phyloP scores from a whole-genome alignment of 2,888 invertebrate species.

The Norana najaformis region DNA sequence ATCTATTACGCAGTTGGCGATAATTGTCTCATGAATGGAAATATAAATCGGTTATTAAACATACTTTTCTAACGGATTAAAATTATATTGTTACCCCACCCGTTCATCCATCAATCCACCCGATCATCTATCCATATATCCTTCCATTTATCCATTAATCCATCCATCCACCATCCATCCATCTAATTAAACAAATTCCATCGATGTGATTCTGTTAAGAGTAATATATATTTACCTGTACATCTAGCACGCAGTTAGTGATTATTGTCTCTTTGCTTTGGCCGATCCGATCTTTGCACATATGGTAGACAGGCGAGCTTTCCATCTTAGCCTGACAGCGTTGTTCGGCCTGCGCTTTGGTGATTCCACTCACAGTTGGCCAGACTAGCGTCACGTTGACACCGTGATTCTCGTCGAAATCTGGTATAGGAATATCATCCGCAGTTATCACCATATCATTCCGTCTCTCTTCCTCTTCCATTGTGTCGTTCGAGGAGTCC shows the following conservation, averaged over 20 bases:
- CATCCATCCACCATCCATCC: no score
- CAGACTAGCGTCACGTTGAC: neutral
- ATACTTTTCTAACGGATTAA: no score
- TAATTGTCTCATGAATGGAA: no score
- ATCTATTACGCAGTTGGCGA: no score
- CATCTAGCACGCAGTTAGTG: neutral
- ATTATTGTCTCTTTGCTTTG: neutral
- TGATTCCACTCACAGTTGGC: conserved; percentile 10
- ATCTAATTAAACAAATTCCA: no score
- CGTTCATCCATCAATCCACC: no score
- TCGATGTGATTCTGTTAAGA: neutral
- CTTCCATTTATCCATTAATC: no score
- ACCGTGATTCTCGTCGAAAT: neutral
- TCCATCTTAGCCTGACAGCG: neutral
- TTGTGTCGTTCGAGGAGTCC: neutral
- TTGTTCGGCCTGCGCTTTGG: neutral
- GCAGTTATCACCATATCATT: neutral
- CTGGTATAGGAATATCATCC: neutral
- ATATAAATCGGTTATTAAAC: no score
- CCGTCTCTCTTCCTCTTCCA: neutral
- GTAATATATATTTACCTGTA: neutral
- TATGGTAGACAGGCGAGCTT: neutral
- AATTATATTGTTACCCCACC: no score
- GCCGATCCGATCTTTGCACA: neutral
- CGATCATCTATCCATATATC: no score